Evolutionary conservation across 1,140 invertebrate genomes (phyloP), one percentile per base, ranked within the genome.

Genomic region (Drosophila asahinai): DNA sequence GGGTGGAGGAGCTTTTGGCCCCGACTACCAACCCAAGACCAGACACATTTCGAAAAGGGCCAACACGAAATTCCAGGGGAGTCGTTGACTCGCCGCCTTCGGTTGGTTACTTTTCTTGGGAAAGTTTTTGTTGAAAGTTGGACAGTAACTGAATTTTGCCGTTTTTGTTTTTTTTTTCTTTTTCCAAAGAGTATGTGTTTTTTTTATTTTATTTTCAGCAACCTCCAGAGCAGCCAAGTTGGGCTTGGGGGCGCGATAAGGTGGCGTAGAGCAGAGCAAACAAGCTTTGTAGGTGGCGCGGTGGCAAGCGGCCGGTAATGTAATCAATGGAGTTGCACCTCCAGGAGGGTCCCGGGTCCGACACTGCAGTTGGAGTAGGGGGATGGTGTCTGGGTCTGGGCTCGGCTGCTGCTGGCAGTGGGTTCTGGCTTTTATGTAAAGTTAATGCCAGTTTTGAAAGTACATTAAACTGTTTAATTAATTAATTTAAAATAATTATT

Each of bases 11-110:
- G 63, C 62, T 77, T 80, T 75, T 61, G 80, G 61, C 68, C 64
- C 80, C 60, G 64, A 81, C 74, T 70, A 30, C 48, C 67, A 68
- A 40, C 68, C 63, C 82, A 86, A 71, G 62, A 83, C 63, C 82
- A 86, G 83, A 86, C 82, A 87, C 83, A 90, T 86, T 91, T 91
- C 86, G 79, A 90, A 90, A 90, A 90, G 86, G 86, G 86, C 86
- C 86, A 90, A 90, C 86, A 90, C 84, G 86, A 86, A 90, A 90
- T 90, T 90, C 86, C 86, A 90, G 62, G 75, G 55, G 86, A 90
- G 86, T 91, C 86, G 89, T 90, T 90, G 86, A 90, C 86, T 90
- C 80, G 68, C 38, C 66, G 55, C 75, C 67, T 71, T 55, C 70
- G 68, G 52, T 83, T 89, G 75, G 67, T 90, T 90, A 90, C 87